A percentile compares a stretch with the other conserved stretches of the same genome.
Evolutionary conservation across 1,140 invertebrate genomes (phyloP).

Genomic region (Ostrea edulis): DNA sequence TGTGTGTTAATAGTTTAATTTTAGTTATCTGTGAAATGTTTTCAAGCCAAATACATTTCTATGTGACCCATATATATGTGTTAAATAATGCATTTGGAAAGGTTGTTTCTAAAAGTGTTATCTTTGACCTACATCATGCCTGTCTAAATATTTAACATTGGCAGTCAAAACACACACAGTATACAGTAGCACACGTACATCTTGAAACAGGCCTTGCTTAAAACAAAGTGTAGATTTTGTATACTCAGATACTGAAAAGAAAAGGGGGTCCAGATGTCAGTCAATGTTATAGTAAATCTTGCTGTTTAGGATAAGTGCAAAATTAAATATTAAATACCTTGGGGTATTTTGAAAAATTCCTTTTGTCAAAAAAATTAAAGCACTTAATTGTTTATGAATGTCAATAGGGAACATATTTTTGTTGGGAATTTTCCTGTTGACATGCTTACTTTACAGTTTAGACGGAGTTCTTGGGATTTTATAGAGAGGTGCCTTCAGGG

Average conservation of each 20-base stretch:
- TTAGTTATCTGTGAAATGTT: too few species aligned
- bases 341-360: conserved; percentile 24
- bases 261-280: not conserved
- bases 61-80: conserved; percentile 3
- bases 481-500: not conserved
- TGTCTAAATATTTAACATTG: conserved; percentile 31
- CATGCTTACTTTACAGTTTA: conserved; percentile 1
- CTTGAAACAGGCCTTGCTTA: not conserved
- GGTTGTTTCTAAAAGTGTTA: not conserved
- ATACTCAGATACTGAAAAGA: too few species aligned
- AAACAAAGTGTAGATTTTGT: not conserved
- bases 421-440: conserved; percentile 15
- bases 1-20: too few species aligned
- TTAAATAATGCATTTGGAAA: not conserved
- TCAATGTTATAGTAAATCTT: not conserved
- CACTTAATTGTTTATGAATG: conserved; percentile 22
- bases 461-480: not conserved
- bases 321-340: conserved; percentile 22
- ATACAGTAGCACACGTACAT: conserved; percentile 1
- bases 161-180: conserved; percentile 19
- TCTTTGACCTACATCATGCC: conserved; percentile 18
- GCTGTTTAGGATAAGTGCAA: conserved; percentile 16
- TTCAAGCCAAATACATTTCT: not conserved
- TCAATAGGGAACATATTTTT: conserved; percentile 29
- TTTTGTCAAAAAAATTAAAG: conserved; percentile 18